phyloP scores from a whole-genome alignment of 2,113 vertebrate genomes.

The Casuarius casuarius region DNA sequence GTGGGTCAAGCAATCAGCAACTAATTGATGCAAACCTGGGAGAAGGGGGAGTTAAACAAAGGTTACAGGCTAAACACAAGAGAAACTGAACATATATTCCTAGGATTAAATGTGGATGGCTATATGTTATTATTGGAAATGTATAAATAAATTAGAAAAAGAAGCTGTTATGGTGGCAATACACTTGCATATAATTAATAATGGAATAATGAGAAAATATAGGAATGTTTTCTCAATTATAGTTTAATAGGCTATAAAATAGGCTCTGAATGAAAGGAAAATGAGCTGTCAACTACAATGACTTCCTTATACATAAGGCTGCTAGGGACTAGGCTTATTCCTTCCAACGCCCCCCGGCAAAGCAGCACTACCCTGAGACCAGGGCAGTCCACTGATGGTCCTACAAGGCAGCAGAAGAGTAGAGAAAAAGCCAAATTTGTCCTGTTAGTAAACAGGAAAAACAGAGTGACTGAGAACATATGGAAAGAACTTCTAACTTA shows the following conservation, averaged over 20 bases:
- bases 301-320: background rate
- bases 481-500: background rate
- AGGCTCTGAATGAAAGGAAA: background rate
- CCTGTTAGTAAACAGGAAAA: background rate
- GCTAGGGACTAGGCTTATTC: slow-evolving; percentile 11
- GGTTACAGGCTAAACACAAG: background rate
- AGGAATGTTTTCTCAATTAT: background rate
- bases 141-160: background rate
- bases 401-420: background rate
- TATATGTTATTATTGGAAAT: background rate
- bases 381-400: background rate
- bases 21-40: background rate
- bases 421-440: background rate
- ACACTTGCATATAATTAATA: background rate
- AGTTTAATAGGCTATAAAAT: background rate
- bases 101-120: background rate
- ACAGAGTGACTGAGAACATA: background rate
- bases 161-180: background rate
- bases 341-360: background rate
- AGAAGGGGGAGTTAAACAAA: background rate
- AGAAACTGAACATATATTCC: background rate
- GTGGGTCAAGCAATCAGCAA: background rate
- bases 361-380: background rate
- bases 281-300: background rate
- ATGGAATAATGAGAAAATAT: background rate